Base-by-base conservation (phyloP, 2,888 invertebrate genomes). In the Drosophila mimica region DNA sequence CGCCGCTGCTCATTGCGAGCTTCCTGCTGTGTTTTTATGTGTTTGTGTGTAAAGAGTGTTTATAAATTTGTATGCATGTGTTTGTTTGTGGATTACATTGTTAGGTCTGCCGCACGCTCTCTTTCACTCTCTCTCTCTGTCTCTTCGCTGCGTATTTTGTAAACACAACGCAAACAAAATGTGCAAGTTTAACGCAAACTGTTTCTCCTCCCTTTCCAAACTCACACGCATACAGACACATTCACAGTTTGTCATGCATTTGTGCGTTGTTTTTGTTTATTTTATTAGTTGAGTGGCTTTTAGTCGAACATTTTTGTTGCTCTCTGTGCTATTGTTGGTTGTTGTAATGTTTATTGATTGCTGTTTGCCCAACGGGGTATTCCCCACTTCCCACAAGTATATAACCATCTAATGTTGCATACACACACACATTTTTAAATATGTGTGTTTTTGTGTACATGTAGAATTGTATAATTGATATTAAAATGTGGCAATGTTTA, bases 231-330 rank as follows among this genome's bases (percentile, higher is more conserved):
- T 20, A n/a, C 40, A n/a, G 5, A 43, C 13, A 20, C 46, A 46
- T 46, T 46, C 46, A 46, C 46, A 25, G 25, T 59, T 60, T 76
- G 72, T 72, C 62, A 72, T 63, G 76, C 76, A 78, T 72, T 77
- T 77, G 46, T 25, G 57, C 60, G 34, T 64, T 68, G 74, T 67
- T 81, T 84, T 83, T 83, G 82, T 88, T 88, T 83, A 84, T 81
- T 84, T 88, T 84, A 83, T 79, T 82, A 84, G 72, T 74, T 84
- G 82, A 77, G 71, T 83, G 79, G 79, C 82, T 83, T 72, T 83
- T 74, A 79, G 88, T 74, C 76, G 76, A 70, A 63, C 66, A 65
- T 66, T 69, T 70, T 62, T 64, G 67, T 76, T 38, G 76, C 68
- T 68, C 61, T 64, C 54, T 62, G 57, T 66, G 48, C 38, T 62